Evolutionary conservation across 2,113 vertebrate genomes (phyloP).

Genomic region (Acrocephalus kingi): DNA sequence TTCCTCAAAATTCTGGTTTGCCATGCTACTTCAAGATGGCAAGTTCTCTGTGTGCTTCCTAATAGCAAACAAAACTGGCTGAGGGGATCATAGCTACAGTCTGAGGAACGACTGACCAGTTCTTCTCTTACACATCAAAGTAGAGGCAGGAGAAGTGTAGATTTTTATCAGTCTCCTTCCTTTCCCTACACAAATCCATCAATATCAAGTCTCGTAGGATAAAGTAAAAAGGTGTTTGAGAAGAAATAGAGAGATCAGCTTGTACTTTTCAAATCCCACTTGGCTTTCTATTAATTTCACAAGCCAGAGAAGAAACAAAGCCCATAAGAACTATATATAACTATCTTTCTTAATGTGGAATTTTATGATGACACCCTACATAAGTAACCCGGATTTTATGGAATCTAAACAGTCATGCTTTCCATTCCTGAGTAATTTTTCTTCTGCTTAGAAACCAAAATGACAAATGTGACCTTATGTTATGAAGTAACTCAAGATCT

Average conservation of each 20-base stretch:
- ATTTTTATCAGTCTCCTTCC: background rate
- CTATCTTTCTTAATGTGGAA: background rate
- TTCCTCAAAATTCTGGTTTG: background rate
- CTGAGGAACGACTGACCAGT: background rate
- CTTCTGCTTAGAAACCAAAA: constrained; percentile 20
- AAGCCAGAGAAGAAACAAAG: background rate
- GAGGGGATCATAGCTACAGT: background rate
- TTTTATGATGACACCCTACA: background rate
- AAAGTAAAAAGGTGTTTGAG: background rate
- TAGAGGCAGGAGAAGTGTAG: background rate
- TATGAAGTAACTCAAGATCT: background rate
- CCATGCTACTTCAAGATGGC: background rate
- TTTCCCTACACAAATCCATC: background rate
- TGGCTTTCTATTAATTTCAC: constrained; percentile 9
- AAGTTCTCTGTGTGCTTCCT: background rate
- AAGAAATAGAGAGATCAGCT: background rate
- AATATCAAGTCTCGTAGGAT: background rate
- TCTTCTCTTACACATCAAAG: background rate
- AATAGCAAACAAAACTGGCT: background rate
- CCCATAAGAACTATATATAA: background rate
- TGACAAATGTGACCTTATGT: background rate
- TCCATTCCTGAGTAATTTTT: background rate
- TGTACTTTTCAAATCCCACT: background rate
- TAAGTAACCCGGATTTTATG: background rate
- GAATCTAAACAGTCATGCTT: background rate